Percentiles rank a stretch among this genome's conserved stretches.
Evolutionary conservation across 2,888 invertebrate species (phyloP).

Genomic region (Caenorhabditis japonica): DNA sequence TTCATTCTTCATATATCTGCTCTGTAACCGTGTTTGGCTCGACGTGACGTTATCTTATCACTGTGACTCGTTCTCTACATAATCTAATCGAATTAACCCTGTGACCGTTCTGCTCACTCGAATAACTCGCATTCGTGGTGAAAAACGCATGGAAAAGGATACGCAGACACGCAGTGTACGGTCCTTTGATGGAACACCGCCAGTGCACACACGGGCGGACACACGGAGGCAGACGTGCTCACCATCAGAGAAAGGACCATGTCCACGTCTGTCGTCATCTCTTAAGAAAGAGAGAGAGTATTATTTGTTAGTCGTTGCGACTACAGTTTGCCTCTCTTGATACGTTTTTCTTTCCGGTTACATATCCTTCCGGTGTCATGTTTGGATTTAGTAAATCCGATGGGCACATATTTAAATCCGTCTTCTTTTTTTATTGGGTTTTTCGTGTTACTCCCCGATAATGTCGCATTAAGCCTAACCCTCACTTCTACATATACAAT

Average conservation of each 20-base stretch:
- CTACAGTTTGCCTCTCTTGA: not conserved
- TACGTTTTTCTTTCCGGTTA: conserved; percentile 11
- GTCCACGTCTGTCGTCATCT: no score
- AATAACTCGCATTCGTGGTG: no score
- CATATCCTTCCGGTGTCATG: conserved; percentile 36
- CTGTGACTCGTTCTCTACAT: no score
- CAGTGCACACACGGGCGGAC: conserved; percentile 27
- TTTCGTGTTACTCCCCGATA: not conserved
- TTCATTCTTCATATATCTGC: no score
- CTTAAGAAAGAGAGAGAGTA: no score
- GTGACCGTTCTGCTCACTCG: no score
- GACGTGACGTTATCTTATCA: no score
- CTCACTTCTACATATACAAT: no score
- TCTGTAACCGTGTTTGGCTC: no score
- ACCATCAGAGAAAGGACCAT: no score
- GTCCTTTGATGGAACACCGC: conserved; percentile 26
- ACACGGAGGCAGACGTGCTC: conserved; percentile 5
- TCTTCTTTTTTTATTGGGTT: conserved; percentile 3
- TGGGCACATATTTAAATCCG: conserved; percentile 5
- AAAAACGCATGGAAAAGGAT: not conserved
- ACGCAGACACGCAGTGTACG: conserved; percentile 32
- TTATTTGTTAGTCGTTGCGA: conserved; percentile 21
- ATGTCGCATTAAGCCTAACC: not conserved
- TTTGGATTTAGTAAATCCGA: conserved; percentile 29
- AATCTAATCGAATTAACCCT: no score